Evolutionary conservation across 2,113 vertebrate species (phyloP).

Genomic region (Pristiophorus japonicus): DNA sequence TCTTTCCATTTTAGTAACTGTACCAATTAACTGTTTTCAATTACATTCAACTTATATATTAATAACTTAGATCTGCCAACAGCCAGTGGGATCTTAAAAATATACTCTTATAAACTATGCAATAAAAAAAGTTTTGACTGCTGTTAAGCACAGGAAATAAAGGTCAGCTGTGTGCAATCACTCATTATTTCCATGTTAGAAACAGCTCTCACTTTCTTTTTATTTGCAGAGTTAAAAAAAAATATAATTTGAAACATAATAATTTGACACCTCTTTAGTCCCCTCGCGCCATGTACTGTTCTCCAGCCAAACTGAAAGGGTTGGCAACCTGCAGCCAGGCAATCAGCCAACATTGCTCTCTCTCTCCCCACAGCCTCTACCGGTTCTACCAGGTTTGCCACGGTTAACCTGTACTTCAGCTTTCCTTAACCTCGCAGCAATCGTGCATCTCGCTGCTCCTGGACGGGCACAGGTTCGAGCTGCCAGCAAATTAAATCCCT

Average conservation of each 20-base stretch:
- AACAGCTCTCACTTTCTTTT: conserved; percentile 21
- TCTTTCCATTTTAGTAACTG: background rate
- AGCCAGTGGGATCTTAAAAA: conserved; percentile 4
- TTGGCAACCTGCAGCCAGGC: conserved; percentile 1
- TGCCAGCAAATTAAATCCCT: background rate
- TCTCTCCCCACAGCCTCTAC: background rate
- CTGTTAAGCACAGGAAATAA: conserved; percentile 25
- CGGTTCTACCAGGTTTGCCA: background rate
- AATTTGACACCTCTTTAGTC: conserved; percentile 1
- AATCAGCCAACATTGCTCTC: background rate
- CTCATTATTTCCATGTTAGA: conserved; percentile 31
- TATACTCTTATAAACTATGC: conserved; percentile 22
- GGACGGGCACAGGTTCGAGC: background rate
- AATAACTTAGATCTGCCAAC: conserved; percentile 19
- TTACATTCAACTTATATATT: background rate
- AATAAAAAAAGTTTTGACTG: conserved; percentile 17
- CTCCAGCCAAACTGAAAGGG: background rate
- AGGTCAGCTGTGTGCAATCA: conserved; percentile 22
- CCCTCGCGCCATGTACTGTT: background rate
- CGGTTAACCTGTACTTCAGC: background rate
- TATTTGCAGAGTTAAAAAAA: conserved; percentile 14
- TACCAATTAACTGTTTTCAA: conserved; percentile 27
- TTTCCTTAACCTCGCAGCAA: background rate
- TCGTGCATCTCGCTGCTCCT: background rate
- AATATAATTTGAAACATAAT: conserved; percentile 1